Evolutionary conservation across 1,140 invertebrate genomes (phyloP), one percentile per base, ranked within the genome.

Genomic region (Calephelis nemesis): DNA sequence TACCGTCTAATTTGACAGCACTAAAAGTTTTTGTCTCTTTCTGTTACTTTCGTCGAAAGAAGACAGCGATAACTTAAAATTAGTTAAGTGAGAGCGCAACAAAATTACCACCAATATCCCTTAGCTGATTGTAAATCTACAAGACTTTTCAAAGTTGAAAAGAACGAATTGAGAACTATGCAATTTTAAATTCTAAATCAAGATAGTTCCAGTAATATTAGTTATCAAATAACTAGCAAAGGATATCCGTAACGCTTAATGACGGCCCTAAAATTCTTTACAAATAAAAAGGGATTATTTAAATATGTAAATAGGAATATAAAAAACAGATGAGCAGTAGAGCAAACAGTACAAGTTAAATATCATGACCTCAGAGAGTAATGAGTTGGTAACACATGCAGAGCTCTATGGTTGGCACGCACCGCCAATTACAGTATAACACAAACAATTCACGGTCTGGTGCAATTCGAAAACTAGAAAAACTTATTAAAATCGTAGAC

Each of bases 391-490:
- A 52, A 15, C 50, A 7, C 19, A 15, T 9, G 50, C 6, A 5
- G 13, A 52, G 13, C 50, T 52, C 13, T 19, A 52, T 52, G 50
- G 50, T 52, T 52, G 13, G 13, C 50, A 52, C 15, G 50, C 50
- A 52, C 15, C 50, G 50, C 50, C 50, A 52, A 52, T 52, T 52
- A 52, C 49, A 50, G 6, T 3, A 50, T 48, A 39, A 50, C 15
- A 48, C 47, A 65, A 49, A 65, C 50, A 65, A 54, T 50, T 65
- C 48, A 65, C 40, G 63, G 63, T 65, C 63, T 65, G 48, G 30
- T 65, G 63, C 12, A 48, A 40, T 65, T 65, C 50, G 7, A 50
- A 65, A 50, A 62, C 39, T 62, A 13, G 13, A 30, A 19, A 54
- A n/a, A 54, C 30, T 19, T 13, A 15, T 19, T 54, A 54, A 13